Percentiles rank a stretch among this genome's conserved stretches.
phyloP scores from a whole-genome alignment of 2,797 vertebrate genomes.

The Sebastes iracundus region DNA sequence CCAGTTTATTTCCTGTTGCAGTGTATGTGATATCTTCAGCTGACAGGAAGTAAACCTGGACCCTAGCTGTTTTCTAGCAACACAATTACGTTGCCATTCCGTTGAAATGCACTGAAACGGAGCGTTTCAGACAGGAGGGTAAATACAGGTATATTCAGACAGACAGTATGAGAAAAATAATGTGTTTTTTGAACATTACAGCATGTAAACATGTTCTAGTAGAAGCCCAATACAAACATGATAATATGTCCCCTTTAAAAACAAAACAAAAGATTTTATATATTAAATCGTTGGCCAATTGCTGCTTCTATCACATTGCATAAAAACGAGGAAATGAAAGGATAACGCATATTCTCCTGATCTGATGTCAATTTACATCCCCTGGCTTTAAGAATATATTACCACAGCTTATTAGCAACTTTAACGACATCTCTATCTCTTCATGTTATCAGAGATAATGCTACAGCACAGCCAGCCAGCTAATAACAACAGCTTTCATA shows the following conservation, averaged over 20 bases:
- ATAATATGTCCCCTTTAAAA: background rate
- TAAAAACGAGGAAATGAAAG: background rate
- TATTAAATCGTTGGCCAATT: background rate
- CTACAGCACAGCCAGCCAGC: background rate
- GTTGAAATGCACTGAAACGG: too few relatives aligned
- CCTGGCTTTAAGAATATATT: background rate
- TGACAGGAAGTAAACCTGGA: too few relatives aligned
- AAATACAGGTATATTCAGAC: too few relatives aligned
- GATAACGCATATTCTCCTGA: background rate
- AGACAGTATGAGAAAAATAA: too few relatives aligned
- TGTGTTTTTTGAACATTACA: too few relatives aligned
- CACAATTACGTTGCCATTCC: too few relatives aligned
- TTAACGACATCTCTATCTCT: background rate
- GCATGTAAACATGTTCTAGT: too few relatives aligned
- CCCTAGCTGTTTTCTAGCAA: too few relatives aligned
- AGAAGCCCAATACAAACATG: too few relatives aligned
- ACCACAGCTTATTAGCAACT: background rate
- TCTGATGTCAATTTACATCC: background rate
- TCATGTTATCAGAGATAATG: background rate
- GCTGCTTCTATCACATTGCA: background rate
- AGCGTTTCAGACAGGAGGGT: too few relatives aligned
- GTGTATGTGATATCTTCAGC: too few relatives aligned
- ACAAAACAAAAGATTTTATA: rapidly evolving
- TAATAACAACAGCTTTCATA: background rate
- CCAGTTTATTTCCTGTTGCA: too few relatives aligned